These are phyloP conservation scores for Chouioia cunea DNA, from an alignment of 2,888 invertebrate genomes.

Conservation along the genomic window DNA sequence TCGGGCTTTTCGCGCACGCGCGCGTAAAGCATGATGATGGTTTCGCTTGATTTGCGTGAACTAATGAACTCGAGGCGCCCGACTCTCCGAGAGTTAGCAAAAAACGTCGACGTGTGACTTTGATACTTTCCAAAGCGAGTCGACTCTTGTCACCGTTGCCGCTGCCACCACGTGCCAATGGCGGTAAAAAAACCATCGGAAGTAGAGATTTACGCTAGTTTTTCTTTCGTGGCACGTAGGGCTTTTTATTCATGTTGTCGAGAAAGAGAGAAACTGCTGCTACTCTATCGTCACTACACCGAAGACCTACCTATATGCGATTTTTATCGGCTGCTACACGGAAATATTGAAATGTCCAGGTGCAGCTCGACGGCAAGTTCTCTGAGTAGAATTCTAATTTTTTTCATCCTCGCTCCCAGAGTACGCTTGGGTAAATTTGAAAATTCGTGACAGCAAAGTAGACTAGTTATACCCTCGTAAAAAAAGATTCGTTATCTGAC, in stretches of 20 bases:
- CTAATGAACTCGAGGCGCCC: constrained; percentile 52
- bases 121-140: constrained; percentile 33
- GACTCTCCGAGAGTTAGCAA: neutral
- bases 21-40: constrained; percentile 45
- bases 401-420: neutral
- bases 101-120: constrained; percentile 33
- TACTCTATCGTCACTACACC: constrained; percentile 8
- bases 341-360: constrained; percentile 42
- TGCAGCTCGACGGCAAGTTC: constrained; percentile 5
- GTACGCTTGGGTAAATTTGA: neutral
- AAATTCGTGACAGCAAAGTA: neutral
- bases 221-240: constrained; percentile 42
- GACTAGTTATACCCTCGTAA: neutral
- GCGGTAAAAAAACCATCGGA: neutral
- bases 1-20: constrained; percentile 46
- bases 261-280: constrained; percentile 17
- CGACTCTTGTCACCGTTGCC: constrained; percentile 8
- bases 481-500: constrained; percentile 18
- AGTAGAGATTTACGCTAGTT: constrained; percentile 27
- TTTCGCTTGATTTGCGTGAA: constrained; percentile 54
- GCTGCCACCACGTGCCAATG: constrained; percentile 22
- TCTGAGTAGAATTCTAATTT: constrained; percentile 16
- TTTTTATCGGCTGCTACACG: constrained; percentile 29
- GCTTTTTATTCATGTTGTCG: constrained; percentile 34
- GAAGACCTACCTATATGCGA: constrained; percentile 24